These are phyloP conservation scores for Erebia ligea DNA, from an alignment of 2,888 invertebrate species.

Conservation along the genomic window DNA sequence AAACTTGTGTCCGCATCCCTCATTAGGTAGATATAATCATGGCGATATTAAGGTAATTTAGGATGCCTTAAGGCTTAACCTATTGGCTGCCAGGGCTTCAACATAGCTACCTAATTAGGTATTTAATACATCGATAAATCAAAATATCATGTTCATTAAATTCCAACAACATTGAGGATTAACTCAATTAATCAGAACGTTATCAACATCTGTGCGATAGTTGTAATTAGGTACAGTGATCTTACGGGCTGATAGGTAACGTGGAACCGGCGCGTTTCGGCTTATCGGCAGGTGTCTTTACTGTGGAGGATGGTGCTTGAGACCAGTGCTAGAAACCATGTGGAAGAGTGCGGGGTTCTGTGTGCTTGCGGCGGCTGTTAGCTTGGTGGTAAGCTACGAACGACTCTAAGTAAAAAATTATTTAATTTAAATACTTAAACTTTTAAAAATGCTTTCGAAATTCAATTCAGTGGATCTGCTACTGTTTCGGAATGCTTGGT, in stretches of 20 bases:
- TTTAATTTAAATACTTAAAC: no score
- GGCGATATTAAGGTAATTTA: neutral
- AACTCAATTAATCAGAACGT: neutral
- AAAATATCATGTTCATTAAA: neutral
- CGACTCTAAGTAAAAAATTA: no score
- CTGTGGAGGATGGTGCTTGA: neutral
- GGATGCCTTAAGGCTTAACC: neutral
- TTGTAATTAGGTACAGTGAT: constrained; percentile 12
- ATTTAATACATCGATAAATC: neutral
- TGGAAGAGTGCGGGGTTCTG: neutral
- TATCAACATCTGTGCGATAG: constrained; percentile 4
- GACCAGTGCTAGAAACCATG: constrained; percentile 4
- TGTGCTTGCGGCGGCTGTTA: neutral
- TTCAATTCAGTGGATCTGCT: no score
- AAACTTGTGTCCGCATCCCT: neutral
- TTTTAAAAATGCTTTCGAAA: no score
- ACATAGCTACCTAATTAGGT: neutral
- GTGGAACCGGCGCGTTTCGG: neutral
- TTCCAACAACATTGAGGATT: neutral
- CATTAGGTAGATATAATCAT: neutral
- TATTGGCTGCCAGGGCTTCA: neutral
- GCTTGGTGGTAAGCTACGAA: neutral
- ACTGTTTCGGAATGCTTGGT: no score
- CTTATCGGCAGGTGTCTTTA: constrained; percentile 8
- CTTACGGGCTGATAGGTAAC: neutral